These are phyloP conservation scores for Hyperoodon ampullatus DNA, from an alignment of 2,113 vertebrate species.

Conservation along the genomic window DNA sequence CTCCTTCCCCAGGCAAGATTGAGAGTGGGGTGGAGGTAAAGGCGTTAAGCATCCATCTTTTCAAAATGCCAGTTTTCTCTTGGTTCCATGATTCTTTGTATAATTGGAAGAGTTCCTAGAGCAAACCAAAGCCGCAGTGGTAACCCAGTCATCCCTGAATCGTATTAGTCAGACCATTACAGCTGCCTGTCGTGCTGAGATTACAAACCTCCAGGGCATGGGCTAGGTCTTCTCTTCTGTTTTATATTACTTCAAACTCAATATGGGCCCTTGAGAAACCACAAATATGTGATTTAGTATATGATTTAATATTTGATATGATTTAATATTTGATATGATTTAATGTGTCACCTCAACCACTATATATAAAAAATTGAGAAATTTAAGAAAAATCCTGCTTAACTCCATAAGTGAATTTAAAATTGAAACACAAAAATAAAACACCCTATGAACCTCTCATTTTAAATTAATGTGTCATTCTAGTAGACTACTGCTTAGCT, in stretches of 20 bases:
- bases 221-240: not conserved
- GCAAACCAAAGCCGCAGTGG: slow-evolving; percentile 5
- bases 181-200: not conserved
- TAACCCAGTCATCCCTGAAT: slow-evolving; percentile 37
- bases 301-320: not conserved
- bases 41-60: not conserved
- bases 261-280: not conserved
- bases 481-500: not conserved
- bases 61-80: slow-evolving; percentile 33
- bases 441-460: not conserved
- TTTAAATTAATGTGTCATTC: slow-evolving; percentile 25
- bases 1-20: not conserved
- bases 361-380: not conserved
- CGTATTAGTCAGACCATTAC: not conserved
- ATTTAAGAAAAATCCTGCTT: not conserved
- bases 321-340: not conserved
- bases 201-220: not conserved
- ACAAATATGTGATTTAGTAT: not conserved
- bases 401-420: not conserved
- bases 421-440: slow-evolving; percentile 26
- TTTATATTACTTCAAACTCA: not conserved
- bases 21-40: not conserved
- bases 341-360: not conserved
- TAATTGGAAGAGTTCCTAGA: slow-evolving; percentile 52
- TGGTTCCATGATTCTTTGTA: not conserved